Percentiles rank a stretch among this genome's conserved stretches.
Conservation (phyloP, 2,113 vertebrate species). For the Strix uralensis region DNA sequence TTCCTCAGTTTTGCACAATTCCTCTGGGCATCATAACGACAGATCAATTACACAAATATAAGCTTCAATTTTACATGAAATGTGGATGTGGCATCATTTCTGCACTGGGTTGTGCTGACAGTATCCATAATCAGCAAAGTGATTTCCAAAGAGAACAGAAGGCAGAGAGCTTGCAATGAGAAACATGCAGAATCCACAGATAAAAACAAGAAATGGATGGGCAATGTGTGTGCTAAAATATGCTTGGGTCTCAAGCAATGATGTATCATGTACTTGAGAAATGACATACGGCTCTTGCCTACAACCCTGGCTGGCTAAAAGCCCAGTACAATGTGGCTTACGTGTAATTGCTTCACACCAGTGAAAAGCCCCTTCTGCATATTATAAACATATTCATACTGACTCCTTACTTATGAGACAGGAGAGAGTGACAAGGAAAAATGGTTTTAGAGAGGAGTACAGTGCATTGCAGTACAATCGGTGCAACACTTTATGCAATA, state of each 20-base stretch:
- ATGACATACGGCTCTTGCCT: constrained; percentile 58
- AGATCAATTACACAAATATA: not conserved
- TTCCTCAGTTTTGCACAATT: not conserved
- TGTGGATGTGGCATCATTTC: not conserved
- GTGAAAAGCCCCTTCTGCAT: constrained; percentile 20
- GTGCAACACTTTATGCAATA: not conserved
- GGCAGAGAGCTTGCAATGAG: not conserved
- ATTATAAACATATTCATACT: constrained; percentile 12
- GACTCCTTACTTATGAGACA: not conserved
- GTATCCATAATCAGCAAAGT: not conserved
- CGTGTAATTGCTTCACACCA: constrained; percentile 42
- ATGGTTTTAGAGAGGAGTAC: not conserved
- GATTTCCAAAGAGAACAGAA: constrained; percentile 34
- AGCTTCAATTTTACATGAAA: not conserved
- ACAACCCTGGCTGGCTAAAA: constrained; percentile 12
- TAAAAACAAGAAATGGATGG: not conserved
- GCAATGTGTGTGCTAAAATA: constrained; percentile 29
- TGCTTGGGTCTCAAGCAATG: not conserved
- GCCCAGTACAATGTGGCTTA: constrained; percentile 13
- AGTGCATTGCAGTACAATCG: not conserved
- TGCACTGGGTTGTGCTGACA: not conserved
- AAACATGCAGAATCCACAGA: constrained; percentile 26
- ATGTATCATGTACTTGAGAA: constrained; percentile 13
- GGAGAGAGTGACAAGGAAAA: not conserved
- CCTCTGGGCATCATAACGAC: not conserved